A percentile compares a stretch with the other conserved stretches of the same genome.
phyloP scores from a whole-genome alignment of 2,888 invertebrate species.

The Pachliopta kotzebuea region DNA sequence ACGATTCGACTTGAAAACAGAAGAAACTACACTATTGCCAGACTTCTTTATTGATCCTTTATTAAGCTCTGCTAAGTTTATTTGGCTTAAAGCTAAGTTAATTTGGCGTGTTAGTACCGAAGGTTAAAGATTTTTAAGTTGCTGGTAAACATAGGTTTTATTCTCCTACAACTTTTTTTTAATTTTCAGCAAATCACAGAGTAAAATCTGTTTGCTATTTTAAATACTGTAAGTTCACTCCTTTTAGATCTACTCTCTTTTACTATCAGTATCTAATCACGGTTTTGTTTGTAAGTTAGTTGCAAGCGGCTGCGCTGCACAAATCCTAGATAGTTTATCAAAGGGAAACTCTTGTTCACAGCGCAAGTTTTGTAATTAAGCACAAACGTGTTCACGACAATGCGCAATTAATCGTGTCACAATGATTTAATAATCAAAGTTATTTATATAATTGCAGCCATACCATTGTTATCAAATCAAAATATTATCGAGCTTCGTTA shows the following conservation, averaged over 20 bases:
- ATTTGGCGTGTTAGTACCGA: too few species aligned
- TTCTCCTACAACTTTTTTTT: too few species aligned
- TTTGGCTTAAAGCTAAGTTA: too few species aligned
- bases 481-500: conserved; percentile 7
- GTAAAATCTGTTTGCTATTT: not conserved
- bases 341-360: conserved; percentile 33
- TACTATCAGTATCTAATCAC: not conserved
- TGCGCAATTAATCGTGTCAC: conserved; percentile 63
- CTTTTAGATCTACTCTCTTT: too few species aligned
- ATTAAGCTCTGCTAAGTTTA: too few species aligned
- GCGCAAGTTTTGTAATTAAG: conserved; percentile 55
- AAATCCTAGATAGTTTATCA: conserved; percentile 21
- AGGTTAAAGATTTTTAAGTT: too few species aligned
- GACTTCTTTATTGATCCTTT: too few species aligned
- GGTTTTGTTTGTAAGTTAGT: not conserved
- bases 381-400: conserved; percentile 53
- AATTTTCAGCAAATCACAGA: not conserved
- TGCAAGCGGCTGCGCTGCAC: not conserved
- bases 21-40: too few species aligned
- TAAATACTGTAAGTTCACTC: not conserved
- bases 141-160: too few species aligned
- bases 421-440: conserved; percentile 51
- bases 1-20: not conserved
- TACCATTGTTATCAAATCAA: conserved; percentile 12
- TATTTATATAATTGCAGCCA: conserved; percentile 25